A percentile compares a stretch with the other conserved stretches of the same genome.
Conservation (phyloP, 1,140 invertebrate genomes). For the Piezodorus guildinii region DNA sequence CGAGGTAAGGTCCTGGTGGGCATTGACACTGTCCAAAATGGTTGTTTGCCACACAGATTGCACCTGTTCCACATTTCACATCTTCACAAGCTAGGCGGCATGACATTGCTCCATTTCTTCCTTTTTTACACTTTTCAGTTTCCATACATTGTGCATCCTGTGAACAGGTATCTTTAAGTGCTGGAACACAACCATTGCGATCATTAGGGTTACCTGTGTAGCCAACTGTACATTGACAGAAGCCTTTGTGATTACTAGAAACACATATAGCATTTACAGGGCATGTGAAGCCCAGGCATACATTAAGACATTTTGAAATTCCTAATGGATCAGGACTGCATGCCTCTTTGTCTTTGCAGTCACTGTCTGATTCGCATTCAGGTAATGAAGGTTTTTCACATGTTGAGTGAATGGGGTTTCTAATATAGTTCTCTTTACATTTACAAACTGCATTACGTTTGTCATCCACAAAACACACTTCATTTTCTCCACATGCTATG, state of each 20-base stretch:
- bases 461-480: conserved; percentile 57
- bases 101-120: conserved; percentile 33
- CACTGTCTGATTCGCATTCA: conserved; percentile 56
- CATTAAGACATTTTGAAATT: conserved; percentile 64
- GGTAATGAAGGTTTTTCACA: conserved; percentile 78
- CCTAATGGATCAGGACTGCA: conserved; percentile 73
- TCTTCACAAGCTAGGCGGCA: conserved; percentile 66
- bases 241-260: conserved; percentile 56
- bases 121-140: conserved; percentile 52
- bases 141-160: conserved; percentile 70
- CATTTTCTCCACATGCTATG: conserved; percentile 66
- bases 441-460: conserved; percentile 56
- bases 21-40: conserved; percentile 80
- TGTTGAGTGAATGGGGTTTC: conserved; percentile 64
- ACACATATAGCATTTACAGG: conserved; percentile 69
- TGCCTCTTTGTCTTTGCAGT: conserved; percentile 54
- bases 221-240: conserved; percentile 66
- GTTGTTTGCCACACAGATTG: conserved; percentile 74
- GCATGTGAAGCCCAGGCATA: conserved; percentile 69
- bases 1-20: conserved; percentile 64
- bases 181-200: conserved; percentile 63
- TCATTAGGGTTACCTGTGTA: conserved; percentile 80
- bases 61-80: conserved; percentile 67
- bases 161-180: conserved; percentile 58
- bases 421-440: conserved; percentile 61